Conservation (phyloP, 2,888 invertebrate genomes). For the Gastracanthus pulcherrimus region DNA sequence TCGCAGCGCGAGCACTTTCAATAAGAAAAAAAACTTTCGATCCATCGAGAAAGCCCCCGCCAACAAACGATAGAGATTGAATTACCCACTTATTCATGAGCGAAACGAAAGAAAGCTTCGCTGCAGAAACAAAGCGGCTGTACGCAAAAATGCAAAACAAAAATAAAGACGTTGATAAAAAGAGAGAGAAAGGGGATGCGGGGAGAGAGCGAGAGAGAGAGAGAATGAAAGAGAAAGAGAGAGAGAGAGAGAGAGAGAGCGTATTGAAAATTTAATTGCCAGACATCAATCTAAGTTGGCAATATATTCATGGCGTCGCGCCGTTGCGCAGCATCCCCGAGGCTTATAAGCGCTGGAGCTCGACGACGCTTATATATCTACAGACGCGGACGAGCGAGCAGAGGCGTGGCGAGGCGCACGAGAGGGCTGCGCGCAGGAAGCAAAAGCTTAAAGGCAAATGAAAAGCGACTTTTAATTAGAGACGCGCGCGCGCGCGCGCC, state of each 20-base stretch:
- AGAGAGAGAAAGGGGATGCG: no score
- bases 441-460: constrained; percentile 43
- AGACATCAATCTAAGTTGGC: constrained; percentile 41
- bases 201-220: no score
- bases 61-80: neutral
- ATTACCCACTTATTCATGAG: neutral
- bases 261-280: constrained; percentile 42
- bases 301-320: constrained; percentile 25
- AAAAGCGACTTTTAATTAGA: constrained; percentile 54
- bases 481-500: neutral
- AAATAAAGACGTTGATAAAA: no score
- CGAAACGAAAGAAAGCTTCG: neutral
- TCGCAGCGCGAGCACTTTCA: no score
- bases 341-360: constrained; percentile 6
- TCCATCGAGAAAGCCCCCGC: no score
- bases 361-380: neutral
- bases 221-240: no score
- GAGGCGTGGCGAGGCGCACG: neutral
- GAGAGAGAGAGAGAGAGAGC: no score
- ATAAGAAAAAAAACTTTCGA: neutral
- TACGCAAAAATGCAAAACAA: neutral
- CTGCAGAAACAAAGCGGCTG: neutral
- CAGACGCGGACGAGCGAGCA: neutral
- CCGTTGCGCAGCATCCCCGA: neutral
- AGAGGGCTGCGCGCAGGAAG: neutral